Conservation (phyloP, 2,888 invertebrate species). For the Phytoseiulus persimilis region DNA sequence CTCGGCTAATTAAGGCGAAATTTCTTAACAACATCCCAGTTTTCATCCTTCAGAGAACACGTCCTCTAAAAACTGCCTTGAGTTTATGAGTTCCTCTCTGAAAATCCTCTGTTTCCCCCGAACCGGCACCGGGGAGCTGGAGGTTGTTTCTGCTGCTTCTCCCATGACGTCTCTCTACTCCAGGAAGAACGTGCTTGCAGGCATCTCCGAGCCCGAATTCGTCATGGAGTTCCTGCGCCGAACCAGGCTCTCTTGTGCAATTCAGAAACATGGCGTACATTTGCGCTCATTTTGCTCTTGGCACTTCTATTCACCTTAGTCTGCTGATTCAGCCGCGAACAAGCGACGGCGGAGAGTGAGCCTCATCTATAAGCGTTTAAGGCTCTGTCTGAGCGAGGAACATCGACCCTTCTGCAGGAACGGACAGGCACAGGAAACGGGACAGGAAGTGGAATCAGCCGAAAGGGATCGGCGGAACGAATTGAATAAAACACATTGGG, state of each 20-base stretch:
- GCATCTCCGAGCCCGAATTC: too few species aligned
- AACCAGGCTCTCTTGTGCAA: too few species aligned
- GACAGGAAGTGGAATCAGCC: conserved; percentile 27
- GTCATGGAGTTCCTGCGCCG: too few species aligned
- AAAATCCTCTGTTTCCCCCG: not conserved
- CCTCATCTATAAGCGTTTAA: not conserved
- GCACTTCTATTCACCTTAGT: too few species aligned
- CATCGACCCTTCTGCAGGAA: not conserved
- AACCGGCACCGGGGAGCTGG: too few species aligned
- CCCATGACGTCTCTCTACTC: too few species aligned
- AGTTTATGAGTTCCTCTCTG: not conserved
- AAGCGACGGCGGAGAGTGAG: not conserved
- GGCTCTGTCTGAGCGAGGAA: not conserved
- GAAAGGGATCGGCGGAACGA: conserved; percentile 7
- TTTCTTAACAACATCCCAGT: not conserved
- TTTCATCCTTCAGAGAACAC: not conserved
- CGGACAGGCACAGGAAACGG: not conserved
- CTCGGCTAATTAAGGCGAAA: not conserved
- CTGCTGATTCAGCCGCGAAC: too few species aligned
- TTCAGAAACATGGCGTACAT: too few species aligned
- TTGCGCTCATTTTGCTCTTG: too few species aligned
- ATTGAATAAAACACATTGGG: conserved; percentile 35
- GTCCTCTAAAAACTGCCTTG: not conserved
- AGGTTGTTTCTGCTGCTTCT: too few species aligned
- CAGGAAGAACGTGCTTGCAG: too few species aligned